A percentile compares a stretch with the other conserved stretches of the same genome.
Conservation (phyloP, 2,113 vertebrate genomes). For the Eclectus roratus region DNA sequence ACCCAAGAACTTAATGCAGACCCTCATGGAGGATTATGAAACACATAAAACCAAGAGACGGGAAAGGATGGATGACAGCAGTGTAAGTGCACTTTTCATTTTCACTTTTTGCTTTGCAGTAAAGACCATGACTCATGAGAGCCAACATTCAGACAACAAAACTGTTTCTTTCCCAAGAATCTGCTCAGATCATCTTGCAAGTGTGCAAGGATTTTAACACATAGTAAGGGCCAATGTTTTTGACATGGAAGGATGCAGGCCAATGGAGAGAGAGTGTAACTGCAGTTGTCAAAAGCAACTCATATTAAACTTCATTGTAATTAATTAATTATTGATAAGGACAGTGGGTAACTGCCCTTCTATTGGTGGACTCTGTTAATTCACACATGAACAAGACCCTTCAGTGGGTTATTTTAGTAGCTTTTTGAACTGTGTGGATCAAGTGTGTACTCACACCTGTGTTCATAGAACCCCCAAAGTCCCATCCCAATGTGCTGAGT, state of each 20-base stretch:
- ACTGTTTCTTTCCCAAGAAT: not conserved
- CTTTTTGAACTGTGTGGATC: not conserved
- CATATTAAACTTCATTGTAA: not conserved
- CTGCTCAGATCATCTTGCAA: not conserved
- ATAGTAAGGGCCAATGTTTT: not conserved
- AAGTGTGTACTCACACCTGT: not conserved
- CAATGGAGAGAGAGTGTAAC: not conserved
- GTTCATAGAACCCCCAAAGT: not conserved
- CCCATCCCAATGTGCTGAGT: not conserved
- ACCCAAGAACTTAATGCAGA: slow-evolving; percentile 97
- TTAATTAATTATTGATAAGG: not conserved
- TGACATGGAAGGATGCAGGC: not conserved
- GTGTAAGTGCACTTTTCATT: slow-evolving; percentile 80
- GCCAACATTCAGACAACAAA: not conserved
- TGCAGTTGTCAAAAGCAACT: not conserved
- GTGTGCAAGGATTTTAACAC: not conserved
- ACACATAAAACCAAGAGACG: slow-evolving; percentile 93
- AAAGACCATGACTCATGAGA: rapidly evolving
- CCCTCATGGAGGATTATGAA: slow-evolving; percentile 96
- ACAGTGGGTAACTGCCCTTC: not conserved
- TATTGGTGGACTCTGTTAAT: not conserved
- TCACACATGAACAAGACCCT: not conserved
- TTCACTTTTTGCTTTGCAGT: not conserved
- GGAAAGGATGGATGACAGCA: slow-evolving; percentile 92
- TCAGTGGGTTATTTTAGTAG: not conserved